These are phyloP conservation scores for Catonia carolina DNA, from an alignment of 2,888 invertebrate species.

Conservation along the genomic window DNA sequence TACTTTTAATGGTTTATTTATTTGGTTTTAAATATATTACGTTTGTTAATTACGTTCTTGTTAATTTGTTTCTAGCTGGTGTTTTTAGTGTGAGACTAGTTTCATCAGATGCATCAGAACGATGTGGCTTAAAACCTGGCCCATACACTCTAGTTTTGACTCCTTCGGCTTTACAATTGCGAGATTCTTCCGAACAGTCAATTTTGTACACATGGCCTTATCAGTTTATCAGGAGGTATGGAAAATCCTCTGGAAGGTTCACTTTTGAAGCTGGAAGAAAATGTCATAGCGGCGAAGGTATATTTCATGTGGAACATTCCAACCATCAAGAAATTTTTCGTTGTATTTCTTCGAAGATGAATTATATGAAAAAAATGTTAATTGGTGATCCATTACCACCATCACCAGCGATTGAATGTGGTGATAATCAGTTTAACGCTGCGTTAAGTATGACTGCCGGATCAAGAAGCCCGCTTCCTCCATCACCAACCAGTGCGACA, in stretches of 20 bases:
- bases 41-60: too few species aligned
- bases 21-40: too few species aligned
- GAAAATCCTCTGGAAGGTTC: constrained; percentile 78
- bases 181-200: constrained; percentile 54
- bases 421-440: constrained; percentile 67
- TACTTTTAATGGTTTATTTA: too few species aligned
- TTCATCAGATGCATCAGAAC: constrained; percentile 68
- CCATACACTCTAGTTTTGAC: constrained; percentile 68
- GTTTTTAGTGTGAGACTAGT: constrained; percentile 71
- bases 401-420: constrained; percentile 45
- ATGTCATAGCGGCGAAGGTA: constrained; percentile 79
- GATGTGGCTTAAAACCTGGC: constrained; percentile 65
- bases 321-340: constrained; percentile 78
- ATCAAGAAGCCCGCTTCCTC: constrained; percentile 72
- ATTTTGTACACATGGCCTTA: constrained; percentile 76
- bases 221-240: constrained; percentile 73
- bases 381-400: constrained; percentile 59
- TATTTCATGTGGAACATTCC: constrained; percentile 69
- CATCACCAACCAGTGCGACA: constrained; percentile 51
- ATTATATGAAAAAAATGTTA: constrained; percentile 76
- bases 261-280: constrained; percentile 84
- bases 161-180: constrained; percentile 65
- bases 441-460: constrained; percentile 73
- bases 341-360: constrained; percentile 76
- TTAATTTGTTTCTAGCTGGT: constrained; percentile 49